phyloP scores from a whole-genome alignment of 2,797 vertebrate species.

The Gambusia yucatana region DNA sequence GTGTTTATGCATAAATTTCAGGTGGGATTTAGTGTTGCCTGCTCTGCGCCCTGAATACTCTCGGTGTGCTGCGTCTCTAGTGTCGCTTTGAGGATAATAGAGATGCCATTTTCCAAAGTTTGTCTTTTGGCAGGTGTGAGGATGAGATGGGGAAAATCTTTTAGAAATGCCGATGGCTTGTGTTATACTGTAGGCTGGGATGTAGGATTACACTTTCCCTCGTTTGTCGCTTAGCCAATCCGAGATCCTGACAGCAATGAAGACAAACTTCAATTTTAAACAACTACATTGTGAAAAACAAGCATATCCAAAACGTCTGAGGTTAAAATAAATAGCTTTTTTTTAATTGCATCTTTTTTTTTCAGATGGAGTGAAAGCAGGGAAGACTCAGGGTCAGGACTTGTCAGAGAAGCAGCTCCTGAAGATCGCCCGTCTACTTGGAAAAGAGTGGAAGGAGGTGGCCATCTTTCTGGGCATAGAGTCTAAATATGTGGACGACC shows the following conservation, averaged over 20 bases:
- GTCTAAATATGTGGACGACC: slow-evolving; percentile 79
- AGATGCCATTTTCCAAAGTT: background rate
- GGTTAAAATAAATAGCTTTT: slow-evolving; percentile 12
- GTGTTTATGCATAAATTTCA: no score
- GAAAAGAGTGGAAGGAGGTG: slow-evolving; percentile 83
- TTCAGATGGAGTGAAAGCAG: slow-evolving; percentile 68
- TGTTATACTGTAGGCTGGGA: background rate
- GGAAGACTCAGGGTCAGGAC: slow-evolving; percentile 24
- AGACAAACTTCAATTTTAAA: background rate
- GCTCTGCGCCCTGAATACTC: no score
- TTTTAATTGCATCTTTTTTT: background rate
- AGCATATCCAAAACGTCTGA: background rate
- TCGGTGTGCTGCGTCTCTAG: background rate
- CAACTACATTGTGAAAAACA: background rate
- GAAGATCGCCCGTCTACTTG: slow-evolving; percentile 81
- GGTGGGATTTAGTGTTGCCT: no score
- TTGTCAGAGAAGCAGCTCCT: slow-evolving; percentile 84
- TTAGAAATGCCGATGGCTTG: background rate
- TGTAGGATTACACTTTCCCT: background rate
- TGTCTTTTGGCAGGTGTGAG: background rate
- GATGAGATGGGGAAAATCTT: background rate
- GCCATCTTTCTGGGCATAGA: slow-evolving; percentile 81
- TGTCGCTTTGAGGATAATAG: background rate
- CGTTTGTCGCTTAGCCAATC: background rate
- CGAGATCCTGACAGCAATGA: background rate